Percentiles rank a stretch among this genome's conserved stretches.
These are phyloP conservation scores for Parthenolecanium corni DNA, from an alignment of 2,888 invertebrate species.

Conservation along the genomic window DNA sequence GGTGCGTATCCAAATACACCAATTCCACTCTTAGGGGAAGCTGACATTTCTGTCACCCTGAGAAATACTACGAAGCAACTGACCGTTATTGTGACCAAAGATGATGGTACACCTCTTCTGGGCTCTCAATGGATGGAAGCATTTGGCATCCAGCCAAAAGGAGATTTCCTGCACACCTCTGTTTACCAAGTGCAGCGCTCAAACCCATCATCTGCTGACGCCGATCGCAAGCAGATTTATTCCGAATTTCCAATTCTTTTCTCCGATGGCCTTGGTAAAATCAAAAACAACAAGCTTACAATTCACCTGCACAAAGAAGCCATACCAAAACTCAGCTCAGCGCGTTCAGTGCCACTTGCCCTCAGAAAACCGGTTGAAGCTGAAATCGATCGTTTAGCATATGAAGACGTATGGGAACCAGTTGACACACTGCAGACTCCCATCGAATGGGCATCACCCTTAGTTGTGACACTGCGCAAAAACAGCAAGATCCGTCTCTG, in stretches of 20 bases:
- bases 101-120: background rate
- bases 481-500: constrained; percentile 33
- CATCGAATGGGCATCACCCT: constrained; percentile 33
- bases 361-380: constrained; percentile 31
- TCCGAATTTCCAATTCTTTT: too few species aligned
- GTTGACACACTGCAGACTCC: constrained; percentile 31
- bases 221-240: too few species aligned
- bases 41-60: background rate
- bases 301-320: too few species aligned
- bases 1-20: background rate
- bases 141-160: background rate
- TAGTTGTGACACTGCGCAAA: constrained; percentile 32
- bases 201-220: too few species aligned
- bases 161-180: too few species aligned
- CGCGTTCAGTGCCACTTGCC: constrained; percentile 29
- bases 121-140: constrained; percentile 4
- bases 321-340: background rate
- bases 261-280: too few species aligned
- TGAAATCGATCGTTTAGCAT: constrained; percentile 32
- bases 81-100: background rate
- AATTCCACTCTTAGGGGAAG: background rate
- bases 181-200: too few species aligned
- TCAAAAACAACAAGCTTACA: too few species aligned
- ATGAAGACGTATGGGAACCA: constrained; percentile 32
- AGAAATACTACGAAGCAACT: background rate